Conservation (phyloP, 64 coral and sea anemone species). For the Porites australiensis region DNA sequence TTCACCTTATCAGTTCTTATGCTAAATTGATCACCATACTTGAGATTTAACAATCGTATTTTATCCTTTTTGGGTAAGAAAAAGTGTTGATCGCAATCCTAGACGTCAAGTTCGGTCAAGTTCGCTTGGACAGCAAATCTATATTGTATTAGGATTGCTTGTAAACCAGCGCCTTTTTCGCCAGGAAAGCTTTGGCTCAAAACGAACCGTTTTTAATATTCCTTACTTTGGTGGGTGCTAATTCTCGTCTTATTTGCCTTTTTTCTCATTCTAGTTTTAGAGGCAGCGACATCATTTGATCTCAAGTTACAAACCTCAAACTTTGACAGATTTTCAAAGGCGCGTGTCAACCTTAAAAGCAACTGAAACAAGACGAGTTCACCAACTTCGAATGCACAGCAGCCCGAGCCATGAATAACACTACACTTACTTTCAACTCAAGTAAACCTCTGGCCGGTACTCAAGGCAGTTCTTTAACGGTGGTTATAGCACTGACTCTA, state of each 20-base stretch:
- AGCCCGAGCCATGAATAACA: neutral
- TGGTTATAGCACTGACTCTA: constrained; percentile 46
- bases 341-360: neutral
- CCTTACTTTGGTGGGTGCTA: no score
- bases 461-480: constrained; percentile 2
- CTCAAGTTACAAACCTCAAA: neutral
- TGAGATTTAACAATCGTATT: constrained; percentile 3
- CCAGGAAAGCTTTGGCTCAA: no score
- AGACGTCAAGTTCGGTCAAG: neutral
- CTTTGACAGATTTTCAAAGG: neutral
- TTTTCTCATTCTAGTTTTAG: no score
- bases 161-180: no score
- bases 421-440: neutral
- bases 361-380: neutral
- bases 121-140: neutral
- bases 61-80: neutral
- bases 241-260: no score
- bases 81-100: neutral
- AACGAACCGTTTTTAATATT: no score
- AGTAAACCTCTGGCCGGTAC: neutral
- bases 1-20: neutral
- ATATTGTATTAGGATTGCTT: neutral
- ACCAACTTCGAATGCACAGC: neutral
- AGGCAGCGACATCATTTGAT: neutral
- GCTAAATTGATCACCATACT: neutral